phyloP scores from a whole-genome alignment of 2,888 invertebrate species.

The Rhamnusium bicolor region DNA sequence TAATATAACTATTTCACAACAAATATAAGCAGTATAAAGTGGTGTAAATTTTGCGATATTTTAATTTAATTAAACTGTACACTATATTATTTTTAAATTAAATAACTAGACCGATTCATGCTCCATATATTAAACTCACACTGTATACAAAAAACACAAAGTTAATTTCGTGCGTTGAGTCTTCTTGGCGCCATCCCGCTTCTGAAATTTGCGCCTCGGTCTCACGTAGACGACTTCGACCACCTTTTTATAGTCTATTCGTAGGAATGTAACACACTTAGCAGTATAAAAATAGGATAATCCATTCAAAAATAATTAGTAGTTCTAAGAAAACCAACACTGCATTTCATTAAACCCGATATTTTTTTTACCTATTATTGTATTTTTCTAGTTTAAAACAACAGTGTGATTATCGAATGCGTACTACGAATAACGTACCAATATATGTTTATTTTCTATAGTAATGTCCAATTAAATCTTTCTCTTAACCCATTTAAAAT shows the following conservation, averaged over 20 bases:
- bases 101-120: no score
- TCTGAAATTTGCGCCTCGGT: conserved; percentile 5
- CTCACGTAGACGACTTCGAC: conserved; percentile 4
- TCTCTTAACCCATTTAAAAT: no score
- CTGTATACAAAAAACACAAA: neutral
- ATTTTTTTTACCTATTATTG: neutral
- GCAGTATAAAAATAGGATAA: conserved; percentile 13
- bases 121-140: neutral
- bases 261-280: neutral
- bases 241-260: conserved; percentile 8
- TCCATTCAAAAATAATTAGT: conserved; percentile 17
- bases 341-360: neutral
- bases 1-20: no score
- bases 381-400: neutral
- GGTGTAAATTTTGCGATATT: no score
- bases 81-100: no score
- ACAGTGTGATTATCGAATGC: no score
- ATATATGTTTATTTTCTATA: no score
- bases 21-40: no score
- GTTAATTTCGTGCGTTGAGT: conserved; percentile 2
- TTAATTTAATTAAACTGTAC: no score
- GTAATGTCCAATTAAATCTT: no score
- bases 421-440: no score
- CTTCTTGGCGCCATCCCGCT: conserved; percentile 14
- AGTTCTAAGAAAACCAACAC: conserved; percentile 18